These are phyloP conservation scores for Nyctereutes procyonoides DNA, from an alignment of 2,113 vertebrate species.

Conservation along the genomic window DNA sequence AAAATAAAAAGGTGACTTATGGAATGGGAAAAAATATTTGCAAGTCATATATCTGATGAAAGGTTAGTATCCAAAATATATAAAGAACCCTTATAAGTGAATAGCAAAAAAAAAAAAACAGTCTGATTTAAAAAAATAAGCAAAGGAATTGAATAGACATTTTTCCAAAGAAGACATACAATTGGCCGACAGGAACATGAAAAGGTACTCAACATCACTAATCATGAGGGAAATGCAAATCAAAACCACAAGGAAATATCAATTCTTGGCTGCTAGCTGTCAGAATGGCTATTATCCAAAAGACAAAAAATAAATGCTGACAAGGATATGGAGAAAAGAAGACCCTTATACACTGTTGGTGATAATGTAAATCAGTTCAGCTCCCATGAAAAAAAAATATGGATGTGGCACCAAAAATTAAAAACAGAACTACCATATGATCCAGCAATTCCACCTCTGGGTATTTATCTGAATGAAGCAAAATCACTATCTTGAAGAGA, in stretches of 20 bases:
- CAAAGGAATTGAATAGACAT: neutral
- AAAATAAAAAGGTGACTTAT: neutral
- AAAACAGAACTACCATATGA: neutral
- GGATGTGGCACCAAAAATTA: neutral
- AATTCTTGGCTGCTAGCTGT: neutral
- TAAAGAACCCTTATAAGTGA: neutral
- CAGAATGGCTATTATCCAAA: too few species aligned
- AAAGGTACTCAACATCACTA: neutral
- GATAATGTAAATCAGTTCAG: neutral
- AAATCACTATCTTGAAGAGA: neutral
- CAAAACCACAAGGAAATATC: neutral
- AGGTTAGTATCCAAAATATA: neutral
- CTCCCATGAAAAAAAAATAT: neutral
- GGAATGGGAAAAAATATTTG: neutral
- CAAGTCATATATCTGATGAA: neutral
- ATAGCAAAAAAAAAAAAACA: too few species aligned
- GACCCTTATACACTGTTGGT: neutral
- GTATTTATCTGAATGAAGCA: neutral
- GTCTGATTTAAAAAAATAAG: neutral
- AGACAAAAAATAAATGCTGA: too few species aligned
- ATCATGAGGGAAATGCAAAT: neutral
- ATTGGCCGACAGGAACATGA: neutral
- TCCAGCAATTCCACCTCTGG: neutral
- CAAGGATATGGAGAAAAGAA: neutral
- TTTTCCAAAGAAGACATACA: neutral